Evolutionary conservation across 2,888 invertebrate species (phyloP), one percentile per base, ranked within the genome.

Genomic region (Lutraria lutraria): DNA sequence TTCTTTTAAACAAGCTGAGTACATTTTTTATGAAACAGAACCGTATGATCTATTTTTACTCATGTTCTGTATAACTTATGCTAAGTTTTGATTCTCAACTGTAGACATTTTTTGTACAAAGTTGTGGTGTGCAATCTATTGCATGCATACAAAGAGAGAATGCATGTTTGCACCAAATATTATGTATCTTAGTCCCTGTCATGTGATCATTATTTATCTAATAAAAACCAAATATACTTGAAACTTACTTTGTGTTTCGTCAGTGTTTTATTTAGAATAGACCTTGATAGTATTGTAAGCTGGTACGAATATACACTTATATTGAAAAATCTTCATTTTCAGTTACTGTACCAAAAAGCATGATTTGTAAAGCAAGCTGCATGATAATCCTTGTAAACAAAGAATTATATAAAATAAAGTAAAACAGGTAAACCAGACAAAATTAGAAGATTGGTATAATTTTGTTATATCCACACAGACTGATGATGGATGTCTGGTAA

Each of bases 121-220:
- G 83, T 81, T 63, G 63, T 88, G 88, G 84, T 87, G 92, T 93
- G 93, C 93, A 94, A 93, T 93, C 91, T 92, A 90, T 79, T 80
- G 85, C 60, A 60, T 89, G 88, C 89, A 16, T 89, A 90, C 92
- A 88, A 87, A 85, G 84, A 88, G 90, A 89, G 90, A 86, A 87
- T 87, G 86, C 81, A 86, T 63, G 80, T 84, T 91, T 92, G 93
- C 93, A 93, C 91, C 92, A 89, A 85, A 85, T 89, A 83, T 93
- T 93, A 93, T 94, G 94, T 94, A 94, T 93, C 93, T 94, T 94
- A 95, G 95, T 94, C 95, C 95, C 94, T 94, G 93, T 93, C 93
- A 94, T 95, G 95, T 95, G 94, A 95, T 95, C 94, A 95, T 94
- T 95, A 95, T 95, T 95, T 95, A 95, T 95, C 95, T 94, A 95